Evolutionary conservation across 1,140 invertebrate species (phyloP), one percentile per base, ranked within the genome.

Genomic region (Cherax quadricarinatus): DNA sequence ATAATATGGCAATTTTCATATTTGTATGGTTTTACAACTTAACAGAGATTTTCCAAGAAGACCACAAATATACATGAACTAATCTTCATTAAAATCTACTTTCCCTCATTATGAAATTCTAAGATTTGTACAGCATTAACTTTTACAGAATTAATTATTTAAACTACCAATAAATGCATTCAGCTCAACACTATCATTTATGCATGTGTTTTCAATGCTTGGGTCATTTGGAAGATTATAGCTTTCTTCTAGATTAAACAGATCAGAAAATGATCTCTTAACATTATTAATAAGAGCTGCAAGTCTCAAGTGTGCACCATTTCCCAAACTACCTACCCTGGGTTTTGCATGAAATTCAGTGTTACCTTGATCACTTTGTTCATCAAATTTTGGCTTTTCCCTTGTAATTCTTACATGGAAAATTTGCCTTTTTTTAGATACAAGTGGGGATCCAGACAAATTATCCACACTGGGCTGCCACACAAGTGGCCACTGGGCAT

Each of bases 231-330:
- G 70, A 30, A 75, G 5, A 70, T 18, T 30, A 75, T 24, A 3
- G 21, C 21, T 75, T 75, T 75, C 70, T n/a, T 75, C 70, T 12
- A 75, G 30, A 75, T 75, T 75, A 30, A 75, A 75, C n/a, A 75
- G 70, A 30, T 75, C 70, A 30, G 70, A 75, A 10, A 75, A 75
- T 30, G 70, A 75, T 30, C 70, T 75, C 24, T 75, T 75, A 21
- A 75, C 21, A 75, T 75, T 75, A 75, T 75, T 30, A 30, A 75
- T 75, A 21, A 75, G n/a, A 21, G 70, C 70, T 6, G 70, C 21
- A 9, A 75, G n/a, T 7, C 70, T 30, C 21, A 75, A 75, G 30
- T 75, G 70, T 75, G 5, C 21, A 9, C 66, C 21, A 21, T 18
- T 70, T 70, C 66, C 66, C 6, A 5, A 18, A 70, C 66, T 70